Conservation (phyloP, 2,113 vertebrate species). For the Nipponia nippon region DNA sequence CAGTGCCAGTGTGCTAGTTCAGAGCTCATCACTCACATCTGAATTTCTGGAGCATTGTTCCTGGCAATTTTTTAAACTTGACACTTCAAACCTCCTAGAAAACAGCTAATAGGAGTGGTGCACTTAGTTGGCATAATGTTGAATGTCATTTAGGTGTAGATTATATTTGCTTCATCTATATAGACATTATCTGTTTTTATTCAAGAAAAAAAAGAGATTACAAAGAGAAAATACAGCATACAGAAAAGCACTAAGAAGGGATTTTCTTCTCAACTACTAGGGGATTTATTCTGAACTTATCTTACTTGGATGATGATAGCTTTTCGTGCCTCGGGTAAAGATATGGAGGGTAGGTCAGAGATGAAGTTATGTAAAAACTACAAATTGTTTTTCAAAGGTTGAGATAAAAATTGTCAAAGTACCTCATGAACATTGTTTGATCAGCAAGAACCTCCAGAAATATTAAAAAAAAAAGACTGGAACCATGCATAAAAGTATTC, state of each 20-base stretch:
- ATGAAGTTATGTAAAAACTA: neutral
- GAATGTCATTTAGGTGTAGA: neutral
- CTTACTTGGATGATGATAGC: neutral
- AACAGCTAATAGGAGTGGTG: neutral
- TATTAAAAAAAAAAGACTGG: neutral
- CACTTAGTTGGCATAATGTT: neutral
- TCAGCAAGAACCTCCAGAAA: neutral
- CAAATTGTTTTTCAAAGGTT: neutral
- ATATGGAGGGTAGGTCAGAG: neutral
- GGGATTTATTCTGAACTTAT: neutral
- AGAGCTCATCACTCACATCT: conserved; percentile 14
- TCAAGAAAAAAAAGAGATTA: neutral
- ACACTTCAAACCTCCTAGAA: conserved; percentile 3
- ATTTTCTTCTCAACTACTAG: neutral
- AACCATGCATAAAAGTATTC: neutral
- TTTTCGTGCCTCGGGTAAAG: neutral
- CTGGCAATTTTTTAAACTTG: conserved; percentile 9
- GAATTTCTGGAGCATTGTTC: neutral
- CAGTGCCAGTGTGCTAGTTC: conserved; percentile 30
- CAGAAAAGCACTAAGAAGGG: neutral
- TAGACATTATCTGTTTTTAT: neutral
- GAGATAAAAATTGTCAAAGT: neutral
- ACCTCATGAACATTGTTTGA: neutral
- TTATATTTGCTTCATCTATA: neutral
- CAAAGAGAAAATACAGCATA: neutral